A percentile compares a stretch with the other conserved stretches of the same genome.
Evolutionary conservation across 2,113 vertebrate genomes (phyloP).

Genomic region (Corythornis vintsioides): DNA sequence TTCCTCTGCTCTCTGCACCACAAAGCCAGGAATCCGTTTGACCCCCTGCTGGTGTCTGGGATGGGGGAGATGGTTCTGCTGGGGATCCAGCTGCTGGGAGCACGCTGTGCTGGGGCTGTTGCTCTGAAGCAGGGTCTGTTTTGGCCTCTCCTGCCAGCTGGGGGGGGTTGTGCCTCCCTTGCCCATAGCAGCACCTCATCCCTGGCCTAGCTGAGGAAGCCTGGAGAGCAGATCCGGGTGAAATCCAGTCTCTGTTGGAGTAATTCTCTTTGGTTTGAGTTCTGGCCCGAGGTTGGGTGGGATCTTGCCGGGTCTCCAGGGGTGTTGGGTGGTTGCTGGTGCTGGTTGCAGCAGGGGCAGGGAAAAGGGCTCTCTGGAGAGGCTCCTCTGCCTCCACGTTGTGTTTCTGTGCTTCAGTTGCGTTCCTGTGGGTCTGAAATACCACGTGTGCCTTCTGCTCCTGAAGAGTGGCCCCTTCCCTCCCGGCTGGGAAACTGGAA

Average conservation of each 20-base stretch:
- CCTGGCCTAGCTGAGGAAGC: background rate
- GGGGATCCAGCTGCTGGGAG: background rate
- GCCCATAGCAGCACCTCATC: rapidly evolving
- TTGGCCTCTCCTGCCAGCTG: background rate
- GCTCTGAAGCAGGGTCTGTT: background rate
- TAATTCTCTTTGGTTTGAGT: background rate
- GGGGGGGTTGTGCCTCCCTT: background rate
- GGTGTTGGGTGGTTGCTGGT: background rate
- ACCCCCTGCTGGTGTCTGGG: background rate
- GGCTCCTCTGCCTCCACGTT: background rate
- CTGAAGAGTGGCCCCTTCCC: rapidly evolving
- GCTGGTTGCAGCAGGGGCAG: background rate
- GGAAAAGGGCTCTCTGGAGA: background rate
- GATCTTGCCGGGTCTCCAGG: background rate
- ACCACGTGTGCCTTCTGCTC: background rate
- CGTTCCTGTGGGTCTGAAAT: background rate
- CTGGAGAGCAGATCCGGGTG: background rate
- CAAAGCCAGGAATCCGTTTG: conserved; percentile 12
- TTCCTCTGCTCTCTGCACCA: background rate
- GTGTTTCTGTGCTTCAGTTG: background rate
- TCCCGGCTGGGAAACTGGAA: background rate
- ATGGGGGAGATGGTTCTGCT: background rate
- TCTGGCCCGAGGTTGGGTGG: background rate
- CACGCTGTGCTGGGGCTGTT: background rate
- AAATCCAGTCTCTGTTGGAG: background rate